These are phyloP conservation scores for Bagarius yarrelli DNA, from an alignment of 2,113 vertebrate genomes.

Conservation along the genomic window DNA sequence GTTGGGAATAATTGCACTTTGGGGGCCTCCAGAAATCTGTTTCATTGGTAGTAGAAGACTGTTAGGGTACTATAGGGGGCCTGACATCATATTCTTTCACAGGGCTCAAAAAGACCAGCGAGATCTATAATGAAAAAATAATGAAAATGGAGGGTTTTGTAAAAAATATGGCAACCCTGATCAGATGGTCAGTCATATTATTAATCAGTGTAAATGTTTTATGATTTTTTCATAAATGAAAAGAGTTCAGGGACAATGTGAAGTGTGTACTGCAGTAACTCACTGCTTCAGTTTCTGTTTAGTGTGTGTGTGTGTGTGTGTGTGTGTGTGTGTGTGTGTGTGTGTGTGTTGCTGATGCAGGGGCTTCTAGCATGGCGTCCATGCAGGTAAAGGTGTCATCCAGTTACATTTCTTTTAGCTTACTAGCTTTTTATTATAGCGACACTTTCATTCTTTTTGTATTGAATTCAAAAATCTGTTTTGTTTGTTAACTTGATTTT, in stretches of 20 bases:
- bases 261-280: background rate
- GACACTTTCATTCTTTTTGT: background rate
- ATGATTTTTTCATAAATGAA: background rate
- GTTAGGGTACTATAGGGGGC: too few species aligned
- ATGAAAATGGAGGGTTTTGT: too few species aligned
- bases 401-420: background rate
- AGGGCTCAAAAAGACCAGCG: too few species aligned
- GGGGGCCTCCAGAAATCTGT: too few species aligned
- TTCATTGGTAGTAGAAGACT: too few species aligned
- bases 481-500: background rate
- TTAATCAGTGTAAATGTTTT: background rate
- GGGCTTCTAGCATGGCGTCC: conserved; percentile 95
- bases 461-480: background rate
- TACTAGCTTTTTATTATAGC: background rate
- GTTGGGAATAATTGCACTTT: too few species aligned
- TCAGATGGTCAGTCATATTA: background rate
- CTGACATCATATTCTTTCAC: too few species aligned
- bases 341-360: conserved; percentile 41
- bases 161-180: background rate
- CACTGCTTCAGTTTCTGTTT: background rate
- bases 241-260: background rate
- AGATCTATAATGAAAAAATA: too few species aligned
- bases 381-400: conserved; percentile 86
- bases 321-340: background rate
- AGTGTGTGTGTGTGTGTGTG: background rate